Conservation (phyloP, 2,888 invertebrate genomes). For the Sussaba pulchella region DNA sequence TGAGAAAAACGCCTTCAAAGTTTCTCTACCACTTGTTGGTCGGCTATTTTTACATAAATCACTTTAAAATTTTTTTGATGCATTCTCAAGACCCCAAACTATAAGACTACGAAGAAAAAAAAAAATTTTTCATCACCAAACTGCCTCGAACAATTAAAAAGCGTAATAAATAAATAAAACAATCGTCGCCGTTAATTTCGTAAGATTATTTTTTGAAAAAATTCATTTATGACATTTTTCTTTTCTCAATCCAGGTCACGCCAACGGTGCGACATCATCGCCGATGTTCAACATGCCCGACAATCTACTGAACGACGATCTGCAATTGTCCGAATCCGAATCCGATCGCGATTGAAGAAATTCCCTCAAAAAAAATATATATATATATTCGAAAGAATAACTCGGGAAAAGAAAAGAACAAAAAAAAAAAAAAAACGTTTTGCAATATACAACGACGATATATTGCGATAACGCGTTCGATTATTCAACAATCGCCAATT, state of each 20-base stretch:
- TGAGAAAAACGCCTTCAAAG: too few species aligned
- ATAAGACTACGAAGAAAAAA: too few species aligned
- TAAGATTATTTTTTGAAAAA: background rate
- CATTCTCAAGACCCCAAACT: too few species aligned
- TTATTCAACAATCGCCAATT: conserved; percentile 9
- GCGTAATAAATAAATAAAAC: too few species aligned
- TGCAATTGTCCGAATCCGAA: conserved; percentile 94
- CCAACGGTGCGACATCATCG: conserved; percentile 78
- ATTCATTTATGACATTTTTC: background rate
- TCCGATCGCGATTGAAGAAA: conserved; percentile 90
- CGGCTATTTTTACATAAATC: too few species aligned
- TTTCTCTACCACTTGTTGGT: too few species aligned
- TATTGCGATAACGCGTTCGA: conserved; percentile 12
- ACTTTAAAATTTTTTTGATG: too few species aligned
- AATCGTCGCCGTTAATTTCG: background rate
- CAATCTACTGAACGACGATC: conserved; percentile 92
- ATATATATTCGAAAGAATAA: background rate
- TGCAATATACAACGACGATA: conserved; percentile 22
- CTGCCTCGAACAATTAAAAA: too few species aligned
- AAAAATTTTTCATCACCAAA: too few species aligned
- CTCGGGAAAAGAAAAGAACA: background rate
- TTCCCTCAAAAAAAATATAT: background rate
- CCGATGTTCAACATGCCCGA: conserved; percentile 85
- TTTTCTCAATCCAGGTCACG: conserved; percentile 77
- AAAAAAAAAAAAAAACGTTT: background rate